A percentile compares a stretch with the other conserved stretches of the same genome.
Evolutionary conservation across 1,140 invertebrate species (phyloP).

Genomic region (Drosophila sulfurigaster): DNA sequence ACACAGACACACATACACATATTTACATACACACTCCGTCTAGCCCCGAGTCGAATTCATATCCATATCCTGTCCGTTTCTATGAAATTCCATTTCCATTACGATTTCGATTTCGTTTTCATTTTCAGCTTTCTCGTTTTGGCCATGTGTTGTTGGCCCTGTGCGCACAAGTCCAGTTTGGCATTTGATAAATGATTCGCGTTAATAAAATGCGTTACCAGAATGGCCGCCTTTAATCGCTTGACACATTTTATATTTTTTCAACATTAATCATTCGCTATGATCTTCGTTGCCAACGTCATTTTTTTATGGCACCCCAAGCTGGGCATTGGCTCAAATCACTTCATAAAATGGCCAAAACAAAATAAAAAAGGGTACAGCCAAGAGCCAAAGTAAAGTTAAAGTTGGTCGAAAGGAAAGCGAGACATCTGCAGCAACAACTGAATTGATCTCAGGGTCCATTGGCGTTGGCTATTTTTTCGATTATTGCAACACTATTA

Average conservation of each 20-base stretch:
- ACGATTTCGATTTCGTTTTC: slow-evolving; percentile 19
- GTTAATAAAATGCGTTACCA: slow-evolving; percentile 70
- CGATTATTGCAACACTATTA: background rate
- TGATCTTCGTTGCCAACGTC: slow-evolving; percentile 54
- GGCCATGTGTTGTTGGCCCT: slow-evolving; percentile 11
- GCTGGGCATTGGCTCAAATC: slow-evolving; percentile 6
- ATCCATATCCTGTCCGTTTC: slow-evolving; percentile 13
- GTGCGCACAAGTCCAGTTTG: slow-evolving; percentile 5
- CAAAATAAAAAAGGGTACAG: slow-evolving; percentile 15
- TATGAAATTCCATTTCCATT: slow-evolving; percentile 5
- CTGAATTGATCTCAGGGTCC: background rate
- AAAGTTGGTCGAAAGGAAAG: slow-evolving; percentile 2
- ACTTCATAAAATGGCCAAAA: slow-evolving; percentile 15
- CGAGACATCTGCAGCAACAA: background rate
- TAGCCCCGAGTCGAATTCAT: slow-evolving; percentile 31
- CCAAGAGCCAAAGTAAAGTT: background rate
- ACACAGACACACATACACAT: slow-evolving; percentile 36
- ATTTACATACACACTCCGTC: slow-evolving; percentile 60
- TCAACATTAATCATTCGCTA: slow-evolving; percentile 72
- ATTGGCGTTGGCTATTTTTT: background rate
- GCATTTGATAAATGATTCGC: slow-evolving; percentile 75
- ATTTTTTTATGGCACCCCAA: slow-evolving; percentile 41
- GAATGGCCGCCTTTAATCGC: slow-evolving; percentile 72
- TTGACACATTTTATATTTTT: slow-evolving; percentile 72
- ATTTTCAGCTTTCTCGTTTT: slow-evolving; percentile 3